These are phyloP conservation scores for Penaeus monodon DNA, from an alignment of 2,888 invertebrate genomes.

Conservation along the genomic window DNA sequence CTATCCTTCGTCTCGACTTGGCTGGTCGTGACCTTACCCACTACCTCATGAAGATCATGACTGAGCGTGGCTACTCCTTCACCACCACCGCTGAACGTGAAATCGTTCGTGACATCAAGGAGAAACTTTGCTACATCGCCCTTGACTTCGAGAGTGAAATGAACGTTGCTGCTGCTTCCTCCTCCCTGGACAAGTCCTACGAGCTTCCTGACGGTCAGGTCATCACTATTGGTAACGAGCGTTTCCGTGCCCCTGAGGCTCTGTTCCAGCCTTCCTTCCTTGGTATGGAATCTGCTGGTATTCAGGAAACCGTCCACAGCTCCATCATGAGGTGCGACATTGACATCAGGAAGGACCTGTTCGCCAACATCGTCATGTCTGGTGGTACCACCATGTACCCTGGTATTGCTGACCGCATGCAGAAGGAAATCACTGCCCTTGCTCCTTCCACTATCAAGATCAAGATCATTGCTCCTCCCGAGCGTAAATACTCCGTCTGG, in stretches of 20 bases:
- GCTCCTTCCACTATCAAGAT: slow-evolving; percentile 83
- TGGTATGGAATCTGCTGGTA: slow-evolving; percentile 55
- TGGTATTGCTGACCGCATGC: slow-evolving; percentile 90
- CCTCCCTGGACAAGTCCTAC: slow-evolving; percentile 56
- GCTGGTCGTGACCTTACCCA: too few relatives aligned
- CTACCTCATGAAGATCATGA: too few relatives aligned
- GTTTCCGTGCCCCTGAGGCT: slow-evolving; percentile 66
- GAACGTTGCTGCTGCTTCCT: slow-evolving; percentile 43
- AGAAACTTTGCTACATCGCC: slow-evolving; percentile 60
- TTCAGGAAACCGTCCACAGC: too few relatives aligned
- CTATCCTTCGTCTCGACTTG: too few relatives aligned
- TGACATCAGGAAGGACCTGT: slow-evolving; percentile 67
- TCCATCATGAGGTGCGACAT: slow-evolving; percentile 69
- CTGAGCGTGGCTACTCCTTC: slow-evolving; percentile 36
- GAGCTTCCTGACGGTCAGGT: slow-evolving; percentile 61
- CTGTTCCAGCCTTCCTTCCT: slow-evolving; percentile 76
- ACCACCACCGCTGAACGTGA: slow-evolving; percentile 62
- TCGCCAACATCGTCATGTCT: slow-evolving; percentile 74
- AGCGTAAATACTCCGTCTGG: slow-evolving; percentile 92
- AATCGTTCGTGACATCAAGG: slow-evolving; percentile 62
- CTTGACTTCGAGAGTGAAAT: slow-evolving; percentile 59
- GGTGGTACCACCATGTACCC: slow-evolving; percentile 96
- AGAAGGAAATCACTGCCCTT: slow-evolving; percentile 89
- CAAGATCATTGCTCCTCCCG: slow-evolving; percentile 93
- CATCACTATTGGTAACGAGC: slow-evolving; percentile 20